A percentile compares a stretch with the other conserved stretches of the same genome.
Evolutionary conservation across 1,140 invertebrate genomes (phyloP).

Genomic region (Neodiprion fabricii): DNA sequence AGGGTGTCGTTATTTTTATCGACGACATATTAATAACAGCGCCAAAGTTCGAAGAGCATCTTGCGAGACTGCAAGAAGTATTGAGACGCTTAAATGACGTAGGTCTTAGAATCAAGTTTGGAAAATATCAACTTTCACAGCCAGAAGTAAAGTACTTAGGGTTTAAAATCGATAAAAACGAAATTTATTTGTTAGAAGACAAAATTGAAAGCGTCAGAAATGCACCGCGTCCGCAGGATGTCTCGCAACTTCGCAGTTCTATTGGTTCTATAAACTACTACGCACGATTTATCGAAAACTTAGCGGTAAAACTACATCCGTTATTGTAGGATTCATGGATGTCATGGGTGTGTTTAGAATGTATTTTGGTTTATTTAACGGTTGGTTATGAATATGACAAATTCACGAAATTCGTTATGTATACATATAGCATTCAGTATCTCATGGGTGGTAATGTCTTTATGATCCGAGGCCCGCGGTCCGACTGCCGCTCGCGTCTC

Average conservation of each 20-base stretch:
- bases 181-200: conserved; percentile 30
- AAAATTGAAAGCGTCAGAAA: conserved; percentile 35
- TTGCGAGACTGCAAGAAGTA: conserved; percentile 12
- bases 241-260: conserved; percentile 31
- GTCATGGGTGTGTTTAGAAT: too few species aligned
- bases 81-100: neutral
- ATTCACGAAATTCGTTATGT: too few species aligned
- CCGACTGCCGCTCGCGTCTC: too few species aligned
- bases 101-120: conserved; percentile 13
- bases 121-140: conserved; percentile 43
- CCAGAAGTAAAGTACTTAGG: conserved; percentile 40
- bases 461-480: too few species aligned
- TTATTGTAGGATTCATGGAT: conserved; percentile 22
- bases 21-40: conserved; percentile 35
- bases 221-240: conserved; percentile 30
- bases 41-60: conserved; percentile 11
- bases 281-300: conserved; percentile 46
- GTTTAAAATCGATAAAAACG: conserved; percentile 35
- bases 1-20: conserved; percentile 26
- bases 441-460: too few species aligned
- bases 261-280: conserved; percentile 42
- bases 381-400: too few species aligned
- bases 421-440: too few species aligned
- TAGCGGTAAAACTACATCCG: conserved; percentile 36
- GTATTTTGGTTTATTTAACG: too few species aligned